phyloP scores from a whole-genome alignment of 2,888 invertebrate species.

The Dermolepida albohirtum region DNA sequence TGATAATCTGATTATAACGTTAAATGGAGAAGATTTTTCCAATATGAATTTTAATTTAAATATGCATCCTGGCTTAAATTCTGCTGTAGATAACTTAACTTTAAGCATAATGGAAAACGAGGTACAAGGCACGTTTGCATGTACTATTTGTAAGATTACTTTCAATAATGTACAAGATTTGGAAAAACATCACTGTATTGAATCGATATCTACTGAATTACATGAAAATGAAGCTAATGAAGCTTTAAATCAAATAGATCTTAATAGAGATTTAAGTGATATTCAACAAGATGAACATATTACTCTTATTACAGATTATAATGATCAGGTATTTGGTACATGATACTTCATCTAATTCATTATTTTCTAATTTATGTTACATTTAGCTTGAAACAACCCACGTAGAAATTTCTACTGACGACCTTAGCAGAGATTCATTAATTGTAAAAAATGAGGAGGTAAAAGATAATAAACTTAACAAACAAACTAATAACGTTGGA shows the following conservation, averaged over 20 bases:
- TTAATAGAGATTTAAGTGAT: constrained; percentile 1
- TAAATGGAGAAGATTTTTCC: constrained; percentile 31
- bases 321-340: constrained; percentile 28
- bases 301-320: constrained; percentile 36
- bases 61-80: constrained; percentile 10
- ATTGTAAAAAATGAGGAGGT: constrained; percentile 44
- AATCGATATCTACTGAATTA: constrained; percentile 11
- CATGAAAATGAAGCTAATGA: constrained; percentile 21
- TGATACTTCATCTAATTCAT: background rate
- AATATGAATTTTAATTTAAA: constrained; percentile 37
- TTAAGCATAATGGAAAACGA: constrained; percentile 32
- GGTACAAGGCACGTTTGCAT: constrained; percentile 17
- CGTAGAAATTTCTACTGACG: constrained; percentile 32
- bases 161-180: constrained; percentile 43
- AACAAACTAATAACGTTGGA: background rate
- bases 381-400: constrained; percentile 31
- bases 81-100: constrained; percentile 21
- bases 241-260: constrained; percentile 6
- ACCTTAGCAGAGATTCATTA: constrained; percentile 38
- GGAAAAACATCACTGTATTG: constrained; percentile 45
- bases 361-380: background rate
- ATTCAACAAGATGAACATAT: constrained; percentile 25
- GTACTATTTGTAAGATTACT: constrained; percentile 44
- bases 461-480: constrained; percentile 52
- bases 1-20: constrained; percentile 40